phyloP scores from a whole-genome alignment of 1,140 invertebrate species.

The Solenopsis fugax region DNA sequence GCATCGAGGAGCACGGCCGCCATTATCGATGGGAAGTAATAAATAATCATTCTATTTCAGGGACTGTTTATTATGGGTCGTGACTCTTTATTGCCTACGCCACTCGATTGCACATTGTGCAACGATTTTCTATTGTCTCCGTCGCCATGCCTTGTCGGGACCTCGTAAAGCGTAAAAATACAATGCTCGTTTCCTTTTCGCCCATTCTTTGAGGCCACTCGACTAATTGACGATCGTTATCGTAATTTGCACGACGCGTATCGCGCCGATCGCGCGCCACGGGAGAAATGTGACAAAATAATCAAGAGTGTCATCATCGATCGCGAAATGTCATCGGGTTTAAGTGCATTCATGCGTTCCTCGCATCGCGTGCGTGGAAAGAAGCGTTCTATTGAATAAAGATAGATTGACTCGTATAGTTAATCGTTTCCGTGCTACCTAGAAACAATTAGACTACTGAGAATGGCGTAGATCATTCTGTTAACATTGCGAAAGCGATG shows the following conservation, averaged over 20 bases:
- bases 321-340: not conserved
- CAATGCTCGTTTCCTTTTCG: constrained; percentile 50
- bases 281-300: constrained; percentile 3
- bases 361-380: not conserved
- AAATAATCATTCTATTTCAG: constrained; percentile 72
- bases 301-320: constrained; percentile 27
- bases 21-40: constrained; percentile 74
- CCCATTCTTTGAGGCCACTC: constrained; percentile 18
- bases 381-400: constrained; percentile 12
- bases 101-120: constrained; percentile 64
- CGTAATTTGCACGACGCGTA: constrained; percentile 26
- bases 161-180: constrained; percentile 52
- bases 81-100: constrained; percentile 70
- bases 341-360: not conserved
- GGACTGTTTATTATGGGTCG: constrained; percentile 69
- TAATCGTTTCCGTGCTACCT: constrained; percentile 19
- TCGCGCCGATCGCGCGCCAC: not conserved
- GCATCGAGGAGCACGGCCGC: constrained; percentile 40
- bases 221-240: constrained; percentile 52
- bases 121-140: constrained; percentile 61
- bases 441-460: constrained; percentile 3
- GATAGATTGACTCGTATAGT: constrained; percentile 11
- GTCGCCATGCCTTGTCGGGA: constrained; percentile 19
- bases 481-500: not conserved
- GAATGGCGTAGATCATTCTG: constrained; percentile 19